Evolutionary conservation across 1,140 invertebrate genomes (phyloP).

Genomic region (Drosophila nebulosa): DNA sequence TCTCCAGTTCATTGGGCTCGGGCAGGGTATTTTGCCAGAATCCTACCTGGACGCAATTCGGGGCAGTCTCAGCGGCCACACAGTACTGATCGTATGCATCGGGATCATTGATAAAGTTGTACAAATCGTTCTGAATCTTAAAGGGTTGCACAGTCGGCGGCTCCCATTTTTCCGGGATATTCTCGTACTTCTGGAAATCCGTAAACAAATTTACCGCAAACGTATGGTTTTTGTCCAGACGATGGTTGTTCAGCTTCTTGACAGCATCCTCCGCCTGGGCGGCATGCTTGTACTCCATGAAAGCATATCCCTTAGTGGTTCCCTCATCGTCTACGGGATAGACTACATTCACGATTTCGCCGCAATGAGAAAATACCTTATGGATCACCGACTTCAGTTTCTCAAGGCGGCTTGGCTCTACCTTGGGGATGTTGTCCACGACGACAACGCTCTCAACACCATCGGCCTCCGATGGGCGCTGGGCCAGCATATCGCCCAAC

Average conservation of each 20-base stretch:
- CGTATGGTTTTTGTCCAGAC: conserved; percentile 97
- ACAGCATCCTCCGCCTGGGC: conserved; percentile 92
- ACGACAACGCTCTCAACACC: conserved; percentile 98
- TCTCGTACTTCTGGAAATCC: conserved; percentile 97
- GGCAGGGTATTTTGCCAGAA: conserved; percentile 95
- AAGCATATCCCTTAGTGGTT: conserved; percentile 96
- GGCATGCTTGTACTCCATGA: conserved; percentile 94
- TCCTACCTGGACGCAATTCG: conserved; percentile 87
- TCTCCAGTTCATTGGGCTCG: conserved; percentile 91
- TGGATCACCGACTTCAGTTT: conserved; percentile 96
- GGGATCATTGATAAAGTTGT: conserved; percentile 94
- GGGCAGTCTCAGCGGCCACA: conserved; percentile 90
- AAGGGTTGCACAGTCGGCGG: conserved; percentile 93
- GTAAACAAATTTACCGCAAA: conserved; percentile 98
- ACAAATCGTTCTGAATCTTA: conserved; percentile 93
- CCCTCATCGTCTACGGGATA: conserved; percentile 93
- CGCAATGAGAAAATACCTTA: conserved; percentile 96
- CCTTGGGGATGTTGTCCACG: conserved; percentile 97
- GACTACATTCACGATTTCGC: conserved; percentile 93
- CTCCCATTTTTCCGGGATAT: conserved; percentile 96
- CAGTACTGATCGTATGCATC: conserved; percentile 98
- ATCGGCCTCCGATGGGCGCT: conserved; percentile 95
- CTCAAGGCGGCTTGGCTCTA: conserved; percentile 94
- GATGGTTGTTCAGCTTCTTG: conserved; percentile 93
- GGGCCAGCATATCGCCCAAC: conserved; percentile 91